Base-by-base conservation (phyloP, 92 coral and sea anemone genomes). In the Porites cylindrica region DNA sequence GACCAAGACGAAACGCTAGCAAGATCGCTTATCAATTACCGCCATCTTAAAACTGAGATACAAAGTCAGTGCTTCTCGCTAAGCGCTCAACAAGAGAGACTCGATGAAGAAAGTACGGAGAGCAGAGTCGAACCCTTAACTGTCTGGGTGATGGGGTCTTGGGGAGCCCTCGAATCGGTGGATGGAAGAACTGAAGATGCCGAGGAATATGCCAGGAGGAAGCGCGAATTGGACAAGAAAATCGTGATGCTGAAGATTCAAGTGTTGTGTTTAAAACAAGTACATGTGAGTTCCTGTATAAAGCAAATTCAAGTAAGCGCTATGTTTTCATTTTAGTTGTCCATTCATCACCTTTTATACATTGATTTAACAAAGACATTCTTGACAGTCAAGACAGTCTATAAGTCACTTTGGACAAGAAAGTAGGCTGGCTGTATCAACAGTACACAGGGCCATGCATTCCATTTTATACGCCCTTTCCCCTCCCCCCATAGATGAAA, bases 61-160 rank as follows among this genome's bases (percentile, higher is more conserved):
- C 83, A 86, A 65, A 92, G 91, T 65, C 94, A 94, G 58, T 88
- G 93, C 47, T 91, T 88, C n/a, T 78, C 90, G 62, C 65, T 91
- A 3, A 90, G 98, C 51, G 84, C 92, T 0, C 98, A 92, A 24
- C 96, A 94, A 68, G 98, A 94, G 66, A 65, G 90, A 8, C 74
- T 92, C 8, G 98, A 92, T 72, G 93, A 89, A 71, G 91, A 88
- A 10, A 82, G 91, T 71, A 53, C 87, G 66, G 91, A 88, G 10
- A 82, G 91, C 76, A 53, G 78, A 19, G 77, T 63, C 0, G 95
- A 90, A n/a, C 85, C 91, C 10, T 78, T 89, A 24, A 86, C 95
- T 10, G 96, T 94, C 2, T 93, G 93, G 92, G 91, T 92, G 1
- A 94, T 94, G 98, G 94, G 98, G 0, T 90, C 98, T 1, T 94